Evolutionary conservation across 2,888 invertebrate species (phyloP), one percentile per base, ranked within the genome.

Genomic region (Nudaria mundana): DNA sequence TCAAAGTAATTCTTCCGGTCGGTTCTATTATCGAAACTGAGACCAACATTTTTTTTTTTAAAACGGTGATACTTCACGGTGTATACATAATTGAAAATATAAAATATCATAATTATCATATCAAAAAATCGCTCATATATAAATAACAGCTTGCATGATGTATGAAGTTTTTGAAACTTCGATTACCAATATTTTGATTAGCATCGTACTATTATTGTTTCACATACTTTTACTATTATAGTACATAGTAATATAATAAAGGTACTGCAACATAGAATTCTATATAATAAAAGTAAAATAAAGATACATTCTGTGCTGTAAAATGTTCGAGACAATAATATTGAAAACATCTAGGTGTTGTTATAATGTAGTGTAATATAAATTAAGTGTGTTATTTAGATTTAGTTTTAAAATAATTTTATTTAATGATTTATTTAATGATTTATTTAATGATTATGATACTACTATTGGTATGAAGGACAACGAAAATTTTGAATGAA

Each of bases 71-170:
- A n/a, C n/a, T n/a, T n/a, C n/a, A n/a, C n/a, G n/a, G n/a, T n/a
- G n/a, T n/a, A n/a, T n/a, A n/a, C n/a, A 38, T 26, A 41, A 29
- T n/a, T 30, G 12, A 35, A 8, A 15, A 32, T 51, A 52, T 40
- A 35, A 45, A 61, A 79, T 81, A 81, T 81, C 80, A 79, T 59
- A 63, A 57, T 47, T 60, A 58, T 72, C 82, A 81, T 83, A 83
- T 83, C 77, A 78, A 42, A 44, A 40, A 53, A 12, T 23, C n/a
- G n/a, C n/a, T n/a, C n/a, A 52, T 48, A 62, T 44, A 48, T 30
- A 45, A 45, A 40, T 42, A 43, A 32, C 13, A 25, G 40, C 48
- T 47, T 33, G 37, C 28, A 35, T 29, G 35, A 40, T 30, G 30
- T 37, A 42, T 40, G 35, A 42, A 14, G 37, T 41, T 45, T 40